These are phyloP conservation scores for Scopus umbretta DNA, from an alignment of 2,113 vertebrate genomes.

Conservation along the genomic window DNA sequence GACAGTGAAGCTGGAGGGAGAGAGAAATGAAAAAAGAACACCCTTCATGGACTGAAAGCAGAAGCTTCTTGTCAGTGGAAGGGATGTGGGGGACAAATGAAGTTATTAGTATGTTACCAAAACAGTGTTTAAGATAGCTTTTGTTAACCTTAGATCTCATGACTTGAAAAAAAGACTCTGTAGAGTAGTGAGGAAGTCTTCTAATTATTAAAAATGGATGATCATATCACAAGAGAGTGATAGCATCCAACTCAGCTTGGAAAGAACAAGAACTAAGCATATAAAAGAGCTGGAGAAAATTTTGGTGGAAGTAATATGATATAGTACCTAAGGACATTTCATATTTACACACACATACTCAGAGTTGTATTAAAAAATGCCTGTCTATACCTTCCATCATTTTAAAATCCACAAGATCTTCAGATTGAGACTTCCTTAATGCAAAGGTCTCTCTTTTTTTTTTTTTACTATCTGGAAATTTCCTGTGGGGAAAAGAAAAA, in stretches of 20 bases:
- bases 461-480: not conserved
- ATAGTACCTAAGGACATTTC: not conserved
- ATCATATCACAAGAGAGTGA: not conserved
- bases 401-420: not conserved
- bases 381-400: not conserved
- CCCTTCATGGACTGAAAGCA: not conserved
- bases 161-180: not conserved
- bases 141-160: not conserved
- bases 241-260: not conserved
- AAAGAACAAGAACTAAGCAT: not conserved
- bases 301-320: not conserved
- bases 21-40: not conserved
- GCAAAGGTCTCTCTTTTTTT: not conserved
- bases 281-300: not conserved
- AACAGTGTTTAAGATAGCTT: not conserved
- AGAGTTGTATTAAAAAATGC: not conserved
- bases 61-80: not conserved
- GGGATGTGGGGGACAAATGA: not conserved
- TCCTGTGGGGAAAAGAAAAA: not conserved
- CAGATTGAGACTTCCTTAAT: not conserved
- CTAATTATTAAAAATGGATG: not conserved
- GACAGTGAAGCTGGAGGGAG: not conserved
- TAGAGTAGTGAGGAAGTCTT: not conserved
- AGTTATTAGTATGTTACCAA: not conserved
- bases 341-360: not conserved